These are phyloP conservation scores for Melieria omissa DNA, from an alignment of 2,888 invertebrate species.

Conservation along the genomic window DNA sequence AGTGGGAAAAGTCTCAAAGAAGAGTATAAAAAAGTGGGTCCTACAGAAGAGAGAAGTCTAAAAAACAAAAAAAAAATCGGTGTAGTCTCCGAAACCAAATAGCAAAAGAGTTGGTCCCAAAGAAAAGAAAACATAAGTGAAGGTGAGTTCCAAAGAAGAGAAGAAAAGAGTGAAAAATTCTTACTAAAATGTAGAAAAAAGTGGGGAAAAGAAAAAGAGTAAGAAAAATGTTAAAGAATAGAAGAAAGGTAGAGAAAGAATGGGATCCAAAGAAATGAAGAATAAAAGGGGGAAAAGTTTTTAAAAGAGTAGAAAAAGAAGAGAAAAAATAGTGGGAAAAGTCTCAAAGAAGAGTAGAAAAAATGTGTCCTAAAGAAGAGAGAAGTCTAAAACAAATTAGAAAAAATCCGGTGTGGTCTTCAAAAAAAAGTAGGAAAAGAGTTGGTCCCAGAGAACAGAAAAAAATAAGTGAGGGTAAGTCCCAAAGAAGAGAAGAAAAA, in stretches of 20 bases:
- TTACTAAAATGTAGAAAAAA: neutral
- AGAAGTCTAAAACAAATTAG: too few relatives aligned
- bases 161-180: too few relatives aligned
- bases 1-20: too few relatives aligned
- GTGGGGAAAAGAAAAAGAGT: neutral
- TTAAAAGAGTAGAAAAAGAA: constrained; percentile 1
- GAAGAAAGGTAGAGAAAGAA: neutral
- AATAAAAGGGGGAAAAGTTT: neutral
- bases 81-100: constrained; percentile 6
- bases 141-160: neutral
- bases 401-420: too few relatives aligned
- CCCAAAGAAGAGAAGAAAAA: too few relatives aligned
- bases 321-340: neutral
- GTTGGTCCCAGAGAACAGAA: too few relatives aligned
- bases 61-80: constrained; percentile 15
- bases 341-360: neutral
- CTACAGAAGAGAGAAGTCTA: constrained; percentile 3
- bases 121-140: neutral
- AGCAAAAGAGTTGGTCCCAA: constrained; percentile 20
- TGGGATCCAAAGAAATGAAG: neutral
- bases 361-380: too few relatives aligned
- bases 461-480: too few relatives aligned
- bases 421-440: too few relatives aligned
- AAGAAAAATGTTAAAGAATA: neutral
- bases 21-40: neutral